Evolutionary conservation across 2,113 vertebrate genomes (phyloP), one percentile per base, ranked within the genome.

Genomic region (Platycercus adscitus): DNA sequence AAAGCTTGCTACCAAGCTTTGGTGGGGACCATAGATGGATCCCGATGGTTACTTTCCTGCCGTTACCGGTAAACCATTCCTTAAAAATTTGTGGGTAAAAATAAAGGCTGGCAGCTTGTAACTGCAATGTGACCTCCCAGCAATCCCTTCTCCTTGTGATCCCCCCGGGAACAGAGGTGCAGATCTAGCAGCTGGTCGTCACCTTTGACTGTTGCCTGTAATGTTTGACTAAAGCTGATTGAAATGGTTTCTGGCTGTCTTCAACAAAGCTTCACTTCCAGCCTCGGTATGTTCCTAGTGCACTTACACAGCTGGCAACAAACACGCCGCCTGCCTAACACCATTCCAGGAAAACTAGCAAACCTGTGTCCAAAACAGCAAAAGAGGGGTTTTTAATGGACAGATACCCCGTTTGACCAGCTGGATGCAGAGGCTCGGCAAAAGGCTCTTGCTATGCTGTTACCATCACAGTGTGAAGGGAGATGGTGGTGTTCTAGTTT

Each of bases 351-450:
- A 75, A 78, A 88, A 80, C 10, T 71, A 41, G 44, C 56, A 9
- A 76, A 21, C 33, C 37, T 5, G 17, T 28, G 52, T 39, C 87
- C 3, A 0, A 26, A 81, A 29, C 52, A 61, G 75, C 52, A 44
- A n/a, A 47, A 52, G 23, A 19, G 82, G 8, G 3, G 8, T 33
- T 85, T 80, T 29, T 77, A 9, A 25, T 11, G 13, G 26, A 25
- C 11, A 46, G 69, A 1, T 6, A 17, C 4, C 4, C 28, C 15
- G 64, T 66, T 81, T 81, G 86, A 29, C 4, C 69, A 81, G 66
- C 56, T 87, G 79, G 47, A 8, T 60, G 18, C 1, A 1, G 60
- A 75, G 37, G 8, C 35, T 79, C 0, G 0, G 6, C 23, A 28
- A 64, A 64, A 69, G 33, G 39, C 43, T 35, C 9, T 18, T 75